Base-by-base conservation (phyloP, 30 jellyfish, hydroid and myxozoan species). In the Hydractinia symbiolongicarpus region DNA sequence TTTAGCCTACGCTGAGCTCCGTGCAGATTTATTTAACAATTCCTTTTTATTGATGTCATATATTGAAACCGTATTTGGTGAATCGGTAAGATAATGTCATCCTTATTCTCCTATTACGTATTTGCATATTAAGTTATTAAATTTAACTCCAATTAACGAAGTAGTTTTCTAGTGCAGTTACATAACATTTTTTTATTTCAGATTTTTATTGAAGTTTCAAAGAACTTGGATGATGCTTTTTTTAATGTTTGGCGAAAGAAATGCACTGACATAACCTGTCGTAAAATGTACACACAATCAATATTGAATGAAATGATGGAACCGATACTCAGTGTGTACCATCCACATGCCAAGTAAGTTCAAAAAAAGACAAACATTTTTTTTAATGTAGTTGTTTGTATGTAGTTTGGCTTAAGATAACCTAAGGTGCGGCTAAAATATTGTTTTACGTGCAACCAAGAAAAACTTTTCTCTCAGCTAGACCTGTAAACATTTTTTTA, bases 1-100 rank as follows among this genome's bases (percentile, higher is more conserved):
- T 78, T 88, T 88, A 52, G 72, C 9, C 10, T 56, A 69, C 49
- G 95, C 95, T 14, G 97, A 90, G 52, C 81, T 81, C 58, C 69
- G 97, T 61, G 92, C 95, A 15, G 97, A 90, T 66, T 61, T 90
- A 15, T 90, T 90, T 75, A 84, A 90, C 79, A 61, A 60, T 44
- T 66, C 93, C 14, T 90, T 90, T 66, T 70, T 90, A 1, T 60
- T 90, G 57, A 83, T 90, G 50, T 76, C 88, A 5, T 90, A 81
- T 76, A 85, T 78, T 11, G 82, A 83, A 3, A 86, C 93, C 6
- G 53, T 84, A 50, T 84, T 81, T 84, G 97, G 97, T 4, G 64
- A 54, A 15, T 77, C 85, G 93, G 97, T 90, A 80, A 11, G 67
- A 77, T 9, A 51, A 53, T 52, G 11, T 53, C 30, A 20, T 76